Evolutionary conservation across 1,140 invertebrate species (phyloP), one percentile per base, ranked within the genome.

Genomic region (Dolichoris vasculosae): DNA sequence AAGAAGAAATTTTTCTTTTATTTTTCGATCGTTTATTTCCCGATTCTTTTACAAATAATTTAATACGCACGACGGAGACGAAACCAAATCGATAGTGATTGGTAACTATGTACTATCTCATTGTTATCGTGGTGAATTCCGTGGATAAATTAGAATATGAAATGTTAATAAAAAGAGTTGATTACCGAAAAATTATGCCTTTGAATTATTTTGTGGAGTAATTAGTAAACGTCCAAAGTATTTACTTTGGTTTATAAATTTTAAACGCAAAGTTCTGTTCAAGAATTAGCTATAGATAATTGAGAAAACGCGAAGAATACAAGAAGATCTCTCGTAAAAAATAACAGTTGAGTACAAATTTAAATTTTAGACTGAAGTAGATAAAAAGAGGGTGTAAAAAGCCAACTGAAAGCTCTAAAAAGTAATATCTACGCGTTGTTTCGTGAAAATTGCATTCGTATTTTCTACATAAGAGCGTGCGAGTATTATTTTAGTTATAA

Each of bases 401-500:
- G 43, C n/a, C 9, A 30, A 51, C n/a, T 46, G 20, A 43, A 76
- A 76, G 43, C 73, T 23, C 35, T 71, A 51, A 76, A 51, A 76
- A 76, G 40, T 73, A 76, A 76, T 48, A 30, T 51, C 38, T 48
- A 46, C 43, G 73, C 73, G 73, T 76, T 48, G 46, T 76, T 76
- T 76, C 38, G 48, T 26, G 43, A 76, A 76, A 51, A 76, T 76
- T 76, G 4, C 46, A 11, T 43, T 9, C 23, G 30, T 48, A 77
- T 55, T 77, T 38, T 77, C 30, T 48, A 35, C 46, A 32, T 2
- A 17, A 30, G 75, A 77, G 46, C 23, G 9, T 51, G 43, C 32
- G n/a, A 77, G n/a, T 35, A 77, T 51, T 77, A 51, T 77, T 77
- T 77, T 76, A 48, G n/a, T 77, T 77, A 73, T 73, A 73, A 40